Evolutionary conservation across 2,888 invertebrate genomes (phyloP).

Genomic region (Hanleya hanleyi): DNA sequence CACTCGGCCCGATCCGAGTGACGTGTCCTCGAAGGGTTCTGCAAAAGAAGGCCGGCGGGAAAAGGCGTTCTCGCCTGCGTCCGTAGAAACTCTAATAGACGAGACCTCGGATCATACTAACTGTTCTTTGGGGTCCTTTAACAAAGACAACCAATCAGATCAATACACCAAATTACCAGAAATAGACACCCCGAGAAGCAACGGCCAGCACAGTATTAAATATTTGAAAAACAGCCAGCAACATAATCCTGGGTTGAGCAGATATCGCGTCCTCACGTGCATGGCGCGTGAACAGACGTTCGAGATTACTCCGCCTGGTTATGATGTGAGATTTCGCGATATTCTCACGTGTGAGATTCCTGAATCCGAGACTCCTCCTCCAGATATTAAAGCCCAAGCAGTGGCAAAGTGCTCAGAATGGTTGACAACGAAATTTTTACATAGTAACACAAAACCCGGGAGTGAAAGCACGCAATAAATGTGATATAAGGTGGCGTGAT

Average conservation of each 20-base stretch:
- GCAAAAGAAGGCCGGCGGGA: background rate
- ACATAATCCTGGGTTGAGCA: background rate
- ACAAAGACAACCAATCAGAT: background rate
- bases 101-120: background rate
- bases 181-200: background rate
- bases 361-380: conserved; percentile 56
- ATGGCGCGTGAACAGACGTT: conserved; percentile 47
- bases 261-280: background rate
- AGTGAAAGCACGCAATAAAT: no score
- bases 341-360: conserved; percentile 48
- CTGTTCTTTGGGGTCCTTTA: background rate
- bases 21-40: background rate
- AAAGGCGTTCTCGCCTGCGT: background rate
- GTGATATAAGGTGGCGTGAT: no score
- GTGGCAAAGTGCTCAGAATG: conserved; percentile 61
- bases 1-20: background rate
- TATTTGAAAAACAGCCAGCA: background rate
- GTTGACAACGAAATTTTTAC: no score
- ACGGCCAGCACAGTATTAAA: background rate
- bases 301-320: conserved; percentile 62
- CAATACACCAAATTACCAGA: background rate
- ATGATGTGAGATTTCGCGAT: conserved; percentile 60
- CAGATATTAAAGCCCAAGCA: conserved; percentile 53
- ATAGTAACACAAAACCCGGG: no score
- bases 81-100: background rate